Percentiles rank a stretch among this genome's conserved stretches.
Evolutionary conservation across 2,888 invertebrate genomes (phyloP).

Genomic region (Xylota segnis): DNA sequence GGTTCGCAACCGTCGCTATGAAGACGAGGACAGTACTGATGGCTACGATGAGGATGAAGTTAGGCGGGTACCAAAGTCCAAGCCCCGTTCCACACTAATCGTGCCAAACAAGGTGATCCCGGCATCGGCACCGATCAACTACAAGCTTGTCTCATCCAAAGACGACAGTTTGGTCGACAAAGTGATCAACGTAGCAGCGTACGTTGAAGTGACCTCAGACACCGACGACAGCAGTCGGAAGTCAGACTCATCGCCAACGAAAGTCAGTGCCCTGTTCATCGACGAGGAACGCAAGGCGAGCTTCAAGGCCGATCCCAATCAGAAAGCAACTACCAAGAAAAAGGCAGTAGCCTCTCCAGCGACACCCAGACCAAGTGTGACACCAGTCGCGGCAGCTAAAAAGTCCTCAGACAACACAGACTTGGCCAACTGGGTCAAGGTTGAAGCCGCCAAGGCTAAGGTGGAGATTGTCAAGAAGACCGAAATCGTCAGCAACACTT

Average conservation of each 20-base stretch:
- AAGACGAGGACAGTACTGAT: conserved; percentile 86
- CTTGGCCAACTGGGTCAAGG: conserved; percentile 81
- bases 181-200: conserved; percentile 84
- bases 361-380: conserved; percentile 25
- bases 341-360: conserved; percentile 60
- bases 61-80: conserved; percentile 84
- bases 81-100: conserved; percentile 81
- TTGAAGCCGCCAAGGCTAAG: conserved; percentile 80
- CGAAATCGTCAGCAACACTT: conserved; percentile 57
- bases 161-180: conserved; percentile 83
- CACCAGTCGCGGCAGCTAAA: conserved; percentile 47
- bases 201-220: conserved; percentile 84
- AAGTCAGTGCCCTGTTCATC: conserved; percentile 84
- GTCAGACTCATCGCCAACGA: conserved; percentile 83
- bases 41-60: conserved; percentile 83
- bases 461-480: conserved; percentile 77
- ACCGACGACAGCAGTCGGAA: conserved; percentile 84
- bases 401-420: conserved; percentile 77
- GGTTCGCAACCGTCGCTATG: conserved; percentile 87
- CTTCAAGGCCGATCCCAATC: conserved; percentile 83
- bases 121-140: conserved; percentile 80
- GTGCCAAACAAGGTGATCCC: conserved; percentile 78
- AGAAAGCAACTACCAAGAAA: conserved; percentile 79
- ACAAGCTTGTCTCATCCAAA: conserved; percentile 80
- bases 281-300: conserved; percentile 84